Conservation (phyloP, 53 echinoderm and acorn worm genomes). For the Crossaster papposus region DNA sequence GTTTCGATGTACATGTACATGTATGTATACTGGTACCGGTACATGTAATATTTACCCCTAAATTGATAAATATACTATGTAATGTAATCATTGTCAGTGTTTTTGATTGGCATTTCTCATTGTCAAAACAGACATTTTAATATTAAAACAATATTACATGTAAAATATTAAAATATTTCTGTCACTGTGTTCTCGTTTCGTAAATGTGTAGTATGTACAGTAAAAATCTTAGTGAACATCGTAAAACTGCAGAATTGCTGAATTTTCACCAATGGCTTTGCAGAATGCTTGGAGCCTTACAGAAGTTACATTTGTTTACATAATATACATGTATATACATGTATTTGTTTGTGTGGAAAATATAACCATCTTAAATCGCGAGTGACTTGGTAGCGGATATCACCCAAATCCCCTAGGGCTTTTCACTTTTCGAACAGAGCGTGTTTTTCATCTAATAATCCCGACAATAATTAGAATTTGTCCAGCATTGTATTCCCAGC, state of each 20-base stretch:
- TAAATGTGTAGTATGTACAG: too few species aligned
- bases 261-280: neutral
- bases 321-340: too few species aligned
- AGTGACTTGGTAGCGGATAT: neutral
- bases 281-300: neutral
- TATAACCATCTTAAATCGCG: neutral
- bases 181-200: neutral
- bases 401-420: neutral
- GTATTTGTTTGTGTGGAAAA: too few species aligned
- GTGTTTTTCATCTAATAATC: neutral
- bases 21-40: too few species aligned
- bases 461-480: neutral
- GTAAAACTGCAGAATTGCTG: neutral
- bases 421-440: neutral
- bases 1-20: too few species aligned
- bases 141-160: too few species aligned
- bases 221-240: neutral
- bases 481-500: neutral
- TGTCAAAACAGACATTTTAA: neutral
- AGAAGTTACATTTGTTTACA: too few species aligned
- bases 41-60: too few species aligned
- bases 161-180: neutral
- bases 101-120: neutral
- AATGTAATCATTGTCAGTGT: too few species aligned
- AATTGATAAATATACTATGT: too few species aligned